Conservation (phyloP, 2,797 vertebrate genomes). For the Adelosebastes latens region DNA sequence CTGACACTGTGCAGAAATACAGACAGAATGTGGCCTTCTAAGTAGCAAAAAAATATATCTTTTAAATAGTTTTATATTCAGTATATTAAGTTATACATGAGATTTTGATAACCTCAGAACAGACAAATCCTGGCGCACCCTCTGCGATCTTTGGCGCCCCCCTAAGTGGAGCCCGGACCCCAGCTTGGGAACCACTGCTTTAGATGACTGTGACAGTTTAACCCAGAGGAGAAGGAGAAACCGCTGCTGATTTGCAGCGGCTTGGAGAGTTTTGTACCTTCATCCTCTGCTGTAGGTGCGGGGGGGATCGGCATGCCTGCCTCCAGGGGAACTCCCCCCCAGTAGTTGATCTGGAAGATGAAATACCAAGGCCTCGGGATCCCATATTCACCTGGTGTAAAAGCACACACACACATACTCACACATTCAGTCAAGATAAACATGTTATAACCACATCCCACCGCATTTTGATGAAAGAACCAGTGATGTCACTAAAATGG, state of each 20-base stretch:
- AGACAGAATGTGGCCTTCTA: too few relatives aligned
- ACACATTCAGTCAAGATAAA: not conserved
- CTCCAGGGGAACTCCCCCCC: slow-evolving; percentile 82
- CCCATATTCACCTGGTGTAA: slow-evolving; percentile 87
- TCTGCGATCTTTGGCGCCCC: too few relatives aligned
- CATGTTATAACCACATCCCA: not conserved
- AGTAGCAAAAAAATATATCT: too few relatives aligned
- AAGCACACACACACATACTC: not conserved
- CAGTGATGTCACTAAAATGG: not conserved
- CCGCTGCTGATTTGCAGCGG: not conserved
- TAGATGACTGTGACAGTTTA: not conserved
- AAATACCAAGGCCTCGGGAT: slow-evolving; percentile 93
- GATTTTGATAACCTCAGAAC: too few relatives aligned
- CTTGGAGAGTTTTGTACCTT: slow-evolving; percentile 69
- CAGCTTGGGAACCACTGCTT: not conserved
- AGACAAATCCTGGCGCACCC: too few relatives aligned
- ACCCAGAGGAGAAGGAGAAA: not conserved
- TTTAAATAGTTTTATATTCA: too few relatives aligned
- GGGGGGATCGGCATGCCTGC: slow-evolving; percentile 74
- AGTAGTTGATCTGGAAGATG: slow-evolving; percentile 89
- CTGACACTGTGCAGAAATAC: too few relatives aligned
- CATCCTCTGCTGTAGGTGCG: slow-evolving; percentile 41
- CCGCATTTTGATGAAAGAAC: not conserved
- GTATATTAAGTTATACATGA: too few relatives aligned
- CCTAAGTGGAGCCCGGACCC: too few relatives aligned